Evolutionary conservation across 1,140 invertebrate genomes (phyloP), one percentile per base, ranked within the genome.

Genomic region (Ruditapes philippinarum): DNA sequence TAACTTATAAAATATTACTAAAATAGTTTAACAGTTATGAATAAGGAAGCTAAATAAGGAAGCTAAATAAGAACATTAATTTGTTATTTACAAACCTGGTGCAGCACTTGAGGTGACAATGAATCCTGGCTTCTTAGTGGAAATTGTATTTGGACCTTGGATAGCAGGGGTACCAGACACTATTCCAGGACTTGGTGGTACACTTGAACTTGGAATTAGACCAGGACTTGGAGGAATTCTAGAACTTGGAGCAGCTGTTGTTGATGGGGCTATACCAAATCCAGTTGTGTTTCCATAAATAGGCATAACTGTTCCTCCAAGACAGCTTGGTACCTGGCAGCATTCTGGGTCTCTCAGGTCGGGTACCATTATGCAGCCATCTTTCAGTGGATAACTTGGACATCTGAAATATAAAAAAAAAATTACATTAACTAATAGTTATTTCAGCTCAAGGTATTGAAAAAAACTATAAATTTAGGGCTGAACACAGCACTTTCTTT

Each of bases 291-390:
- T 19, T 68, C 68, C 28, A 51, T 40, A 60, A 31, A 57, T 40
- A 76, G 49, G 54, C 40, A 86, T 33, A n/a, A 90, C 91, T 38
- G 82, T 70, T 14, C 68, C 60, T 12, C 88, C 83, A 19, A 76
- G 42, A 83, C 93, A 93, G 28, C 91, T 73, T 33, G 93, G 93
- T 38, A 89, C 85, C 76, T 80, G 80, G 62, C 93, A 93, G 81
- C 93, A 93, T 17, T 28, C 54, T 51, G 93, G 93, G 78, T 93
- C 93, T 49, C 78, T 88, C 31, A 88, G 84, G 76, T 93, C 92
- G 25, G 93, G 91, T 28, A 92, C 93, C 90, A 92, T 85, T 28
- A 88, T 51, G 87, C 88, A 90, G 3, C 70, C 73, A 19, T 89
- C 31, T 45, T 89, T 28, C 31, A 79, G 65, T 22, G 65, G 38